Evolutionary conservation across 2,113 vertebrate species (phyloP), one percentile per base, ranked within the genome.

Genomic region (Amblyornis subalaris): DNA sequence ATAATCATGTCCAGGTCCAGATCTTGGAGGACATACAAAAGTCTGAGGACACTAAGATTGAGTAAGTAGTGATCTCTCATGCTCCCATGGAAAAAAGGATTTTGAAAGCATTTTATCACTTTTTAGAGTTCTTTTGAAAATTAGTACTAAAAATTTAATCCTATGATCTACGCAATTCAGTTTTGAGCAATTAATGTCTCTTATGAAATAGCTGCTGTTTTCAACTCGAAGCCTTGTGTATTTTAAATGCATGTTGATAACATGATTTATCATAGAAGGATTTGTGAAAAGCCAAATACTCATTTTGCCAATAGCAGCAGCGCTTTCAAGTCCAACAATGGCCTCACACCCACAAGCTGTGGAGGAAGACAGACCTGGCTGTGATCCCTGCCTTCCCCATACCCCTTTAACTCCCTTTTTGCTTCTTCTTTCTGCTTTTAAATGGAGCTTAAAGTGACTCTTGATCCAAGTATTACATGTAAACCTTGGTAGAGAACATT

Each of bases 401-500:
- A 55, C 11, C 13, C n/a, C 70, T 87, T 61, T 7, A 80, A 23
- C 18, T 6, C 33, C 4, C 25, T 16, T 10, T 19, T 55, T 82
- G 75, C 54, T 48, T 57, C 66, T 25, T 61, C 45, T 14, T 88
- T 66, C 85, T 79, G 58, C 66, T 72, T 79, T 81, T 77, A 83
- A 70, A 70, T 14, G 8, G 45, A 76, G 67, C 26, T 73, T 50
- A 45, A 82, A 85, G 65, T 23, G 53, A 79, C 21, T 64, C 78
- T 93, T 75, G 83, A 72, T 79, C 85, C 88, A 88, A 91, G 65
- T 22, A 85, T 40, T 79, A 48, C 64, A 73, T 11, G 35, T 29
- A 88, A 66, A 66, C 84, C 72, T 88, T 61, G 51, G 71, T 0
- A 54, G 54, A 76, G 71, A 64, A 79, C 64, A 83, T 81, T 91